These are phyloP conservation scores for Poeciliopsis turneri DNA, from an alignment of 2,797 vertebrate species.

Conservation along the genomic window DNA sequence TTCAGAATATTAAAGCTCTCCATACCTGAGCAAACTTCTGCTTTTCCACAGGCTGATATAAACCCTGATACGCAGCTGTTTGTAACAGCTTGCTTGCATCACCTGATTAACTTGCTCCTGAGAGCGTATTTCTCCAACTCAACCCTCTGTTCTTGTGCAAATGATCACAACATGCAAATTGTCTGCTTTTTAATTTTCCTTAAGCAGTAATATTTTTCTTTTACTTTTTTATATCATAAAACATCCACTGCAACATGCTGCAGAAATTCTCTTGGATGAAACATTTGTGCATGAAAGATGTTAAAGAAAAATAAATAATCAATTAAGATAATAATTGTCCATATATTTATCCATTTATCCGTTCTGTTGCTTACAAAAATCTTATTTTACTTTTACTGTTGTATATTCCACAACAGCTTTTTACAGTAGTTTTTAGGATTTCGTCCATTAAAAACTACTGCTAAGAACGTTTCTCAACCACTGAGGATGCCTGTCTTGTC, in stretches of 20 bases:
- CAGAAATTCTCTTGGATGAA: background rate
- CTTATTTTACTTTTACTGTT: background rate
- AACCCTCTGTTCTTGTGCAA: slow-evolving; percentile 12
- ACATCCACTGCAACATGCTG: slow-evolving; percentile 1
- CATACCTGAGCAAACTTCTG: slow-evolving; percentile 66
- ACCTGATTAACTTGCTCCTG: slow-evolving; percentile 57
- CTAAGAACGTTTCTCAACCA: background rate
- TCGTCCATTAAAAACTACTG: background rate
- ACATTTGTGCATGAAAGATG: background rate
- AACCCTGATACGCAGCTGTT: slow-evolving; percentile 57
- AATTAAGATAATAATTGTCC: background rate
- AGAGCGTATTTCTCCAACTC: slow-evolving; percentile 33
- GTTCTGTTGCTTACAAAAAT: no score
- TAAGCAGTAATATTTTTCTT: background rate
- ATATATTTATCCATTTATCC: background rate
- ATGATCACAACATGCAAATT: slow-evolving; percentile 18
- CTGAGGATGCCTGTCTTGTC: background rate
- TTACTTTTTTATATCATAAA: background rate
- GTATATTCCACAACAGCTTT: background rate
- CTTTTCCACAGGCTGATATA: slow-evolving; percentile 55
- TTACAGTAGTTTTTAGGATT: background rate
- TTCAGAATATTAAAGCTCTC: slow-evolving; percentile 73
- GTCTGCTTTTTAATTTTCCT: background rate
- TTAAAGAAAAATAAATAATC: background rate
- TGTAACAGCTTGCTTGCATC: slow-evolving; percentile 54